Percentiles rank a stretch among this genome's conserved stretches.
Evolutionary conservation across 1,140 invertebrate genomes (phyloP).

Genomic region (Neuroterus valhalla): DNA sequence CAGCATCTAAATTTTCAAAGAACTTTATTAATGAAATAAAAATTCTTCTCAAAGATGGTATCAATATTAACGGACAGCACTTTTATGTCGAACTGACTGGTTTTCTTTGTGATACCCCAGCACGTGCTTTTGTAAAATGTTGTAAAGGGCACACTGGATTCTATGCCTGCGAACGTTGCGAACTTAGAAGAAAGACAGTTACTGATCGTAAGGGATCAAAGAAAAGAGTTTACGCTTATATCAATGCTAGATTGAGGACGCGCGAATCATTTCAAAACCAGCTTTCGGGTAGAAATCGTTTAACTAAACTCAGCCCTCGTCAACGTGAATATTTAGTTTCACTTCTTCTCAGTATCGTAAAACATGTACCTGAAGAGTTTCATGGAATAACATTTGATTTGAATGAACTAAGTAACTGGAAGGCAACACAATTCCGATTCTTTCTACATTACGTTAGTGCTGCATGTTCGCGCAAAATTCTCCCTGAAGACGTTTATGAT

Average conservation of each 20-base stretch:
- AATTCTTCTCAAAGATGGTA: constrained; percentile 31
- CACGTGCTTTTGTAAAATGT: constrained; percentile 39
- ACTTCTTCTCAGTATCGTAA: neutral
- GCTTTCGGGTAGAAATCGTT: neutral
- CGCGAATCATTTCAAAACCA: constrained; percentile 33
- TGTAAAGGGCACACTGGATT: constrained; percentile 34
- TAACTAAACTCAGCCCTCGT: neutral
- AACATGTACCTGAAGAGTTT: constrained; percentile 41
- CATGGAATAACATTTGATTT: constrained; percentile 40
- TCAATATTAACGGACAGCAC: constrained; percentile 26
- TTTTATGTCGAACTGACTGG: constrained; percentile 27
- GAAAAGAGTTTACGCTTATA: constrained; percentile 40
- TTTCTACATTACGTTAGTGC: constrained; percentile 33
- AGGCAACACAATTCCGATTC: constrained; percentile 36
- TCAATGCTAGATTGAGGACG: constrained; percentile 31
- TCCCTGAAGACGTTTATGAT: neutral
- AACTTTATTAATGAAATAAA: constrained; percentile 40
- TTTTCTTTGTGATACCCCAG: constrained; percentile 34
- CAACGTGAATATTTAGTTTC: neutral
- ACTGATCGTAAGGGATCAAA: constrained; percentile 14
- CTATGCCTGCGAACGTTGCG: constrained; percentile 33
- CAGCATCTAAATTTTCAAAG: constrained; percentile 36
- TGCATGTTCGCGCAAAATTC: neutral
- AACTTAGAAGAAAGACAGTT: constrained; percentile 29
- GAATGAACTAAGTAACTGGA: constrained; percentile 32